phyloP scores from a whole-genome alignment of 2,888 invertebrate genomes.

The Esperia sulphurella region DNA sequence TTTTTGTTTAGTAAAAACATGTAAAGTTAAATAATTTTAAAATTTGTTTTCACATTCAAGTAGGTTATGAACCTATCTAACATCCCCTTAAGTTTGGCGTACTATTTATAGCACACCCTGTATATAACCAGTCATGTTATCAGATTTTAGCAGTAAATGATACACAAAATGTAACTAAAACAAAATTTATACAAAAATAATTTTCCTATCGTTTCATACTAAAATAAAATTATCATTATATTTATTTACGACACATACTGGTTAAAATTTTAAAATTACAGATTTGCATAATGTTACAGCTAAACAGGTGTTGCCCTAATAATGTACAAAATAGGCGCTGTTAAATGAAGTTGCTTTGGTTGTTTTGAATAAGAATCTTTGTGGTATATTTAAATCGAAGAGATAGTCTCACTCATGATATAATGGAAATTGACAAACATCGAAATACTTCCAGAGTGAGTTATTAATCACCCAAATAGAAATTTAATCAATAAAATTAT shows the following conservation, averaged over 20 bases:
- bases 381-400: slow-evolving; percentile 19
- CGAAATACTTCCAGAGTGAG: slow-evolving; percentile 27
- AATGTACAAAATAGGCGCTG: neutral
- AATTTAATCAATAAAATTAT: slow-evolving; percentile 23
- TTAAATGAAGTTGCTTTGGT: slow-evolving; percentile 35
- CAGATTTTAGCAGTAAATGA: slow-evolving; percentile 42
- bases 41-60: too few relatives aligned
- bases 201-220: slow-evolving; percentile 24
- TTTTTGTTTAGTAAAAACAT: too few relatives aligned
- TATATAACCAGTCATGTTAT: slow-evolving; percentile 52
- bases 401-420: slow-evolving; percentile 33
- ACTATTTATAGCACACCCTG: too few relatives aligned
- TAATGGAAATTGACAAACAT: slow-evolving; percentile 39
- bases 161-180: slow-evolving; percentile 33
- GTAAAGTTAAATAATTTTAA: too few relatives aligned
- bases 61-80: too few relatives aligned
- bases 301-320: too few relatives aligned
- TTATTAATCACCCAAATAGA: slow-evolving; percentile 15
- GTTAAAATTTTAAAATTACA: slow-evolving; percentile 4
- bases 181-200: slow-evolving; percentile 34
- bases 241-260: slow-evolving; percentile 16
- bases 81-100: too few relatives aligned
- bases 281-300: too few relatives aligned
- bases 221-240: slow-evolving; percentile 25
- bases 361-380: slow-evolving; percentile 23